phyloP scores from a whole-genome alignment of 2,888 invertebrate genomes.

The Ischnus inquisitorius region DNA sequence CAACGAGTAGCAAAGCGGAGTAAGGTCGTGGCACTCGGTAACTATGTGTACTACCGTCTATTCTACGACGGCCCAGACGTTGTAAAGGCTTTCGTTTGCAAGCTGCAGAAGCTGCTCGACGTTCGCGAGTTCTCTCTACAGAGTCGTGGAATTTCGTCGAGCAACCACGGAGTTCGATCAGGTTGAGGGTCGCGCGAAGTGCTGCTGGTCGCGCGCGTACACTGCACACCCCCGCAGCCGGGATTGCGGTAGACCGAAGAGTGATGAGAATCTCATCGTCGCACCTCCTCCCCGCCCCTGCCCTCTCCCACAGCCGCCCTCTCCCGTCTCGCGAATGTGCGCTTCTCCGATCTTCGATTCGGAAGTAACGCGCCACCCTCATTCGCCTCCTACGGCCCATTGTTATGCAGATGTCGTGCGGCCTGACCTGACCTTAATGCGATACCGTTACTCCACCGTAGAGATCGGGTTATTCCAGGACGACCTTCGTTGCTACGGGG shows the following conservation, averaged over 20 bases:
- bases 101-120: background rate
- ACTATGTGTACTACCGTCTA: background rate
- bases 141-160: slow-evolving; percentile 25
- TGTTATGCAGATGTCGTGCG: slow-evolving; percentile 61
- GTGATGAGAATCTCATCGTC: slow-evolving; percentile 64
- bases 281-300: slow-evolving; percentile 10
- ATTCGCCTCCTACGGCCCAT: slow-evolving; percentile 42
- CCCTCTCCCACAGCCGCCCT: background rate
- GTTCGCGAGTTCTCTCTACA: background rate
- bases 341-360: slow-evolving; percentile 50
- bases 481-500: slow-evolving; percentile 14
- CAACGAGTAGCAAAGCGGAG: background rate
- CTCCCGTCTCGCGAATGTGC: slow-evolving; percentile 41
- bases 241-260: slow-evolving; percentile 61
- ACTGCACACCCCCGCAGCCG: slow-evolving; percentile 1
- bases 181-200: slow-evolving; percentile 30
- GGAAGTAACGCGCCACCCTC: slow-evolving; percentile 45
- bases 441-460: slow-evolving; percentile 46
- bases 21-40: background rate
- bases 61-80: slow-evolving; percentile 8
- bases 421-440: slow-evolving; percentile 54
- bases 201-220: slow-evolving; percentile 16
- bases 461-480: slow-evolving; percentile 38
- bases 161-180: slow-evolving; percentile 31
- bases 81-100: slow-evolving; percentile 10